Base-by-base conservation (phyloP, 2,888 invertebrate genomes). In the Habroteleia sp. region DNA sequence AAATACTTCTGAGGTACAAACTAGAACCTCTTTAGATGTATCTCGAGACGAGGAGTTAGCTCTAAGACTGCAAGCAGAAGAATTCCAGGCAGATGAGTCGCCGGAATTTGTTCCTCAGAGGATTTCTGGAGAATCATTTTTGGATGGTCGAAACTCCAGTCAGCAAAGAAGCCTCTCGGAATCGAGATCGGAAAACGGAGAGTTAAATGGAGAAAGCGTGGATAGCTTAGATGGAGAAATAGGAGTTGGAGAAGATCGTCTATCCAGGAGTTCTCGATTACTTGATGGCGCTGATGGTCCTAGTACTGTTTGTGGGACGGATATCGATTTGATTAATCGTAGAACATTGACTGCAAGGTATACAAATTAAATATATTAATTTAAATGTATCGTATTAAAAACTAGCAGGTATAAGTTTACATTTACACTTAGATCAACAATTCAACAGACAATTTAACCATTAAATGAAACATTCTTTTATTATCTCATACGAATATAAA, bases 201-300 rank as follows among this genome's bases (percentile, higher is more conserved):
- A 72, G 5, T 5, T 72, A 1, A 72, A 63, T 37, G 56, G 41
- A 3, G 63, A 54, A 10, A 56, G 58, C 66, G 46, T 54, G 2
- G 52, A 58, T 17, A 76, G 68, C 23, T 16, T 60, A 0, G 79
- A 81, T 13, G 77, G 77, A 33, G 73, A 66, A 13, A 44, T 42
- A 0, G 68, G 31, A 50, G 69, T 16, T 4, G 46, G 58, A 1
- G 82, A 83, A 13, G 79, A 82, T 10, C 80, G 80, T 31, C 79
- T 79, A 29, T 81, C 82, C 10, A 77, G 86, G 35, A 85, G 81
- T 46, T 86, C 88, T 6, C 79, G 88, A 56, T 74, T 88, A 1
- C 71, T 89, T 3, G 88, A 88, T 16, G 88, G 88, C 6, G 87
- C 87, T 1, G 87, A 87, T 68, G 87, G 87, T 13, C 85, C 88